Conservation (phyloP, 2,888 invertebrate genomes). For the Steinernema scapterisci region DNA sequence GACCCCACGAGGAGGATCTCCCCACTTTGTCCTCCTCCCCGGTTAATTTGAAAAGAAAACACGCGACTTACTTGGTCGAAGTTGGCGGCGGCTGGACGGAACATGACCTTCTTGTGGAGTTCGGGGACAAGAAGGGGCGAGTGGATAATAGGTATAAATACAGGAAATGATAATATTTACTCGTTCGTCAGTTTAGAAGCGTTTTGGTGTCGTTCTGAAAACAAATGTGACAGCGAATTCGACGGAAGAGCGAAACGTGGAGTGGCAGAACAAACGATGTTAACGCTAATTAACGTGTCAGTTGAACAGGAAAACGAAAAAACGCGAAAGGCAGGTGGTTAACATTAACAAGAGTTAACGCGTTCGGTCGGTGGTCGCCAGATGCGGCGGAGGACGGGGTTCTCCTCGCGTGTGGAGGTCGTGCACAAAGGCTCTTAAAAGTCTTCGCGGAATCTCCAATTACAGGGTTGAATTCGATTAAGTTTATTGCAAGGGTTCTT, state of each 20-base stretch:
- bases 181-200: not conserved
- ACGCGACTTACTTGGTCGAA: constrained; percentile 13
- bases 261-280: not conserved
- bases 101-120: constrained; percentile 14
- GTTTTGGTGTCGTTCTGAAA: not conserved
- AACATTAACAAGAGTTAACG: constrained; percentile 30
- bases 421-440: not conserved
- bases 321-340: constrained; percentile 10
- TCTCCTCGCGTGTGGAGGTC: not conserved
- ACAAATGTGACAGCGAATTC: not conserved
- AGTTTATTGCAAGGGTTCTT: not conserved
- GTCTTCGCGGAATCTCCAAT: not conserved
- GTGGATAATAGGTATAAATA: not conserved
- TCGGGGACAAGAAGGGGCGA: not conserved
- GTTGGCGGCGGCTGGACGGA: constrained; percentile 5
- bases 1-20: not conserved
- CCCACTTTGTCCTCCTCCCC: not conserved
- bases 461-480: not conserved
- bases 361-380: not conserved
- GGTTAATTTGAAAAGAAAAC: not conserved
- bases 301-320: not conserved
- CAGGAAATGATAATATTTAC: not conserved
- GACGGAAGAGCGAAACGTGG: not conserved
- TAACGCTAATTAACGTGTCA: constrained; percentile 19
- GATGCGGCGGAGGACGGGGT: not conserved